Conservation (phyloP, 1,140 invertebrate genomes). For the Micrasema minimum region DNA sequence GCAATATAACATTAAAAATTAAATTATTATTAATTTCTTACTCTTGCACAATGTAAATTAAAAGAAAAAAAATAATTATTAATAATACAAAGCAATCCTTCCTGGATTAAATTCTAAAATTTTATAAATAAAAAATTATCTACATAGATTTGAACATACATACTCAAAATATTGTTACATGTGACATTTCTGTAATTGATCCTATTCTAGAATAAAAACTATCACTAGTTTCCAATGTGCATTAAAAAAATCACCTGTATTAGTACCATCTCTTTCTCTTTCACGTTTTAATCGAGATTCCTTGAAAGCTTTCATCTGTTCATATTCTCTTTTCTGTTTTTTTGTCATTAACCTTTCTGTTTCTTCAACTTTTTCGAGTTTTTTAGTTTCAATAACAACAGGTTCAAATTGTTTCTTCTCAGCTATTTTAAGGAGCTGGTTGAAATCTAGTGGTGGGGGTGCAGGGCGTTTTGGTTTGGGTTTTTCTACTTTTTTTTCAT, state of each 20-base stretch:
- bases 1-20: too few species aligned
- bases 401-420: slow-evolving; percentile 86
- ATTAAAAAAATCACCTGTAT: slow-evolving; percentile 3
- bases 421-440: slow-evolving; percentile 80
- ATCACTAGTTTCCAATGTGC: too few species aligned
- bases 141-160: too few species aligned
- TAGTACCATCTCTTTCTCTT: slow-evolving; percentile 35
- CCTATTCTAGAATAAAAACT: too few species aligned
- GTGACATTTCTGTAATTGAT: too few species aligned
- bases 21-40: too few species aligned
- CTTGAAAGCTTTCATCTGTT: slow-evolving; percentile 67
- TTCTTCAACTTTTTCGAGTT: slow-evolving; percentile 69
- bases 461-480: slow-evolving; percentile 68
- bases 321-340: slow-evolving; percentile 79
- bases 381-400: slow-evolving; percentile 72
- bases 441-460: slow-evolving; percentile 80
- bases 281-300: slow-evolving; percentile 42
- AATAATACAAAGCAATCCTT: too few species aligned
- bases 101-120: too few species aligned
- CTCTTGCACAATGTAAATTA: too few species aligned
- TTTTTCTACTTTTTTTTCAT: slow-evolving; percentile 67
- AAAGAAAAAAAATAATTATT: too few species aligned
- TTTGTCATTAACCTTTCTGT: slow-evolving; percentile 80
- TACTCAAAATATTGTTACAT: too few species aligned
- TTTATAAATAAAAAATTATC: too few species aligned